Evolutionary conservation across 2,888 invertebrate species (phyloP).

Genomic region (Eugnorisma glareosa): DNA sequence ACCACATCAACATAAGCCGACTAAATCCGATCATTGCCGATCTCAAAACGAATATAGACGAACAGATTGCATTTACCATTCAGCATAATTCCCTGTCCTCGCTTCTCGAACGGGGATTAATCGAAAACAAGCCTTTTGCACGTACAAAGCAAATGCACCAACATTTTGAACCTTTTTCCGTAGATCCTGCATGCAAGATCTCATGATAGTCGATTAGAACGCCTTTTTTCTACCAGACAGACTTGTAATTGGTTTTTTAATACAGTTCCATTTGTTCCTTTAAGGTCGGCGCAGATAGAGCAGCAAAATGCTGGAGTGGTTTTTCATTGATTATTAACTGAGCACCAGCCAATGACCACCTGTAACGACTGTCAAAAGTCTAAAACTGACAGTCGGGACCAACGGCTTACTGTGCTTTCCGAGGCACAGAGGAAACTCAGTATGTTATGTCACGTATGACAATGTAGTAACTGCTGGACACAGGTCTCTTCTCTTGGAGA

Average conservation of each 20-base stretch:
- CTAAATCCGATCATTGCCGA: slow-evolving; percentile 22
- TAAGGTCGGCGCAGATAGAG: neutral
- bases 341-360: no score
- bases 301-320: neutral
- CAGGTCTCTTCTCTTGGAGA: neutral
- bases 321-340: no score
- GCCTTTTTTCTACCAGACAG: slow-evolving; percentile 1
- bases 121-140: slow-evolving; percentile 30
- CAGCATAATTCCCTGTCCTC: slow-evolving; percentile 33
- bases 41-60: slow-evolving; percentile 9
- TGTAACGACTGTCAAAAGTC: no score
- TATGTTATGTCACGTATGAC: no score
- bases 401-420: no score
- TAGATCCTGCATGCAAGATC: slow-evolving; percentile 15
- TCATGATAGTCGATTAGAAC: neutral
- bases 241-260: slow-evolving; percentile 42
- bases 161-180: slow-evolving; percentile 12
- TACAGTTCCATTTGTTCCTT: slow-evolving; percentile 19
- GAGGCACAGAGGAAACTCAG: no score
- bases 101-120: slow-evolving; percentile 34
- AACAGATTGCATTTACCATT: slow-evolving; percentile 46
- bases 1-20: slow-evolving; percentile 3
- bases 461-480: neutral
- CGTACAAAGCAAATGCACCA: slow-evolving; percentile 18
- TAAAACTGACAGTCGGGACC: no score